Base-by-base conservation (phyloP, 2,797 vertebrate genomes). In the Poecilia picta region DNA sequence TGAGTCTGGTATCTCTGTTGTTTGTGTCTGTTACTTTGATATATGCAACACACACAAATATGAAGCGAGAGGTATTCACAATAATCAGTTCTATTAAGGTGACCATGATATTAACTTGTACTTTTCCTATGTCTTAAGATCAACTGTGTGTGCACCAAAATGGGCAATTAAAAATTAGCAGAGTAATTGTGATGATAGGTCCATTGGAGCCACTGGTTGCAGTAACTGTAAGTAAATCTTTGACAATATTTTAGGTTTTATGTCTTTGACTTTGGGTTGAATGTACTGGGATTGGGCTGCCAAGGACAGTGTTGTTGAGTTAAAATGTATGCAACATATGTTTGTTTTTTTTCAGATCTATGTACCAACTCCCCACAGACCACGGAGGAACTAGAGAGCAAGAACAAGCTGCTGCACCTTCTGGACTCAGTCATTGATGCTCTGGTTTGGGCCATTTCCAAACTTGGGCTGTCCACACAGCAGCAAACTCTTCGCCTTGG, bases 381-480 rank as follows among this genome's bases (percentile, higher is more conserved):
- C 0, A 72, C 94, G 5, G 97, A 97, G 89, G 97, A 98, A 81
- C 87, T 93, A 1, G 97, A 98, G 87, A 98, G 97, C 93, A 94
- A 96, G 87, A 94, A 79, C 83, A 98, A 97, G 85, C 94, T 99
- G 88, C 94, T 97, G 76, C 97, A 95, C n/a, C 93, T 99, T n/a
- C 95, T 99, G 51, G 98, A 98, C 0, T 90, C 96, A 0, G 97
- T 99, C 86, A 99, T 98, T 0, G 98, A 99, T 0, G 97, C 98
- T 1, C 90, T 99, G 92, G 97, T 99, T 88, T 99, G 98, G 98
- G 96, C 97, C 81, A 99, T 99, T 20, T 96, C 97, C 28, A 97
- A 96, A 86, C 97, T 96, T 0, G 98, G 98, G 0, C 90, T 98
- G 84, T 94, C 97, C 4, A 92, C 93, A 0, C 97, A 97, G 87